Conservation (phyloP, 2,113 vertebrate genomes). For the Ancistrus triradiatus region DNA sequence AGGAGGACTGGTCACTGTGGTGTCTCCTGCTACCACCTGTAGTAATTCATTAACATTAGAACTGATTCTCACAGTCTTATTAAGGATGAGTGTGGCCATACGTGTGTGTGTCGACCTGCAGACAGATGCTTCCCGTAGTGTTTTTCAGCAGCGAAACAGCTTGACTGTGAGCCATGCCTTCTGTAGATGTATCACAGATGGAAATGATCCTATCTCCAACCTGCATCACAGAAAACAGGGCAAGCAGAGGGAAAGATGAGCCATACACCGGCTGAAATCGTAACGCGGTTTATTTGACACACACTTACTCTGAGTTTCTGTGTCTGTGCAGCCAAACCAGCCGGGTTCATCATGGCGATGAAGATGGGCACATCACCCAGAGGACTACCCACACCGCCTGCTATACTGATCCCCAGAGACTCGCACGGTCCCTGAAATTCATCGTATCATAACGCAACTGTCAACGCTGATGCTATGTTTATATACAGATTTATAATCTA, state of each 20-base stretch:
- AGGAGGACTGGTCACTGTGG: conserved; percentile 81
- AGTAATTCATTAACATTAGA: not conserved
- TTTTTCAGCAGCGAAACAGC: conserved; percentile 89
- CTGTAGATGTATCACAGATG: conserved; percentile 83
- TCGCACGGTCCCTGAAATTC: conserved; percentile 73
- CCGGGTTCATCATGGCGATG: conserved; percentile 96
- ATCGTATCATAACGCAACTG: not conserved
- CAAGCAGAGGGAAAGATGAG: not conserved
- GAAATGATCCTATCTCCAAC: conserved; percentile 92
- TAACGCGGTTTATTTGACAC: not conserved
- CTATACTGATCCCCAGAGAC: conserved; percentile 91
- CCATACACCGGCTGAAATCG: not conserved
- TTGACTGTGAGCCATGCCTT: conserved; percentile 90
- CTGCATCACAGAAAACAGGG: conserved; percentile 58
- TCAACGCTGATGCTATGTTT: too few relatives aligned
- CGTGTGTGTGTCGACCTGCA: conserved; percentile 76
- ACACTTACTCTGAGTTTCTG: conserved; percentile 83
- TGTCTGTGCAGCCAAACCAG: conserved; percentile 90
- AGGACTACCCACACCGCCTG: conserved; percentile 93
- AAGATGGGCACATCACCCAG: conserved; percentile 95
- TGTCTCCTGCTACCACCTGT: conserved; percentile 88
- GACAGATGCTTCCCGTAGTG: conserved; percentile 80
- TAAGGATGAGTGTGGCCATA: too few relatives aligned
- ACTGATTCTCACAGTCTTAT: too few relatives aligned
- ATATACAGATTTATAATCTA: too few relatives aligned